Evolutionary conservation across 1,140 invertebrate species (phyloP).

Genomic region (Megalopta genalis): DNA sequence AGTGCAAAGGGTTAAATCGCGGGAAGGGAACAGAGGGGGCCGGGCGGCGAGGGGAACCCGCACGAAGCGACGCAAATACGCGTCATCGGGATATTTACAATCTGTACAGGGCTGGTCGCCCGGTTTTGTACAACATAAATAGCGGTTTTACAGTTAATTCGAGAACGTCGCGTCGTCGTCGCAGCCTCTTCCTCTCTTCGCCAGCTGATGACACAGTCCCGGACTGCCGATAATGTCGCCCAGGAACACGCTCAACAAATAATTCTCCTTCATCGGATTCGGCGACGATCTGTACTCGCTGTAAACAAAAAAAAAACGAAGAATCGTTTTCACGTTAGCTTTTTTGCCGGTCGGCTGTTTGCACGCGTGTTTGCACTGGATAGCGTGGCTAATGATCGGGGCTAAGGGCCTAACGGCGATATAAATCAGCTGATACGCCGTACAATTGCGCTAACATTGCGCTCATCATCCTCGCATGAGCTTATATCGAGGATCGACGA

Average conservation of each 20-base stretch:
- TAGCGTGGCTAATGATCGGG: not conserved
- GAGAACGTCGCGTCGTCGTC: conserved; percentile 65
- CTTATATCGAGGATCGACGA: not conserved
- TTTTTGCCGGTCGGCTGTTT: not conserved
- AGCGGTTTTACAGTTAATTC: conserved; percentile 53
- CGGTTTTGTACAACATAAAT: conserved; percentile 3
- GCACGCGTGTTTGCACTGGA: not conserved
- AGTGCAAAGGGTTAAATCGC: too few species aligned
- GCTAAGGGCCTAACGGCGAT: not conserved
- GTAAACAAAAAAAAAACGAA: too few species aligned
- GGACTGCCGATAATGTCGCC: conserved; percentile 90
- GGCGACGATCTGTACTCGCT: conserved; percentile 88
- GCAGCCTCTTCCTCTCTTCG: conserved; percentile 84
- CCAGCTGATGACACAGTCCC: conserved; percentile 87
- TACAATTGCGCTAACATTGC: not conserved
- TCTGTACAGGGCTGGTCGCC: not conserved
- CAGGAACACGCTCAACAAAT: conserved; percentile 89
- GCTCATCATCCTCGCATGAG: too few species aligned
- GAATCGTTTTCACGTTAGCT: conserved; percentile 7
- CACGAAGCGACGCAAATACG: not conserved
- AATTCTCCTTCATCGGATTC: conserved; percentile 88
- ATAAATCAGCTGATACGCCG: not conserved
- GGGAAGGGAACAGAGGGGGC: not conserved
- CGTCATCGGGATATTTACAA: conserved; percentile 50
- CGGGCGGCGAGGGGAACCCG: not conserved